Evolutionary conservation across 2,797 vertebrate genomes (phyloP), one percentile per base, ranked within the genome.

Genomic region (Danio kyathit): DNA sequence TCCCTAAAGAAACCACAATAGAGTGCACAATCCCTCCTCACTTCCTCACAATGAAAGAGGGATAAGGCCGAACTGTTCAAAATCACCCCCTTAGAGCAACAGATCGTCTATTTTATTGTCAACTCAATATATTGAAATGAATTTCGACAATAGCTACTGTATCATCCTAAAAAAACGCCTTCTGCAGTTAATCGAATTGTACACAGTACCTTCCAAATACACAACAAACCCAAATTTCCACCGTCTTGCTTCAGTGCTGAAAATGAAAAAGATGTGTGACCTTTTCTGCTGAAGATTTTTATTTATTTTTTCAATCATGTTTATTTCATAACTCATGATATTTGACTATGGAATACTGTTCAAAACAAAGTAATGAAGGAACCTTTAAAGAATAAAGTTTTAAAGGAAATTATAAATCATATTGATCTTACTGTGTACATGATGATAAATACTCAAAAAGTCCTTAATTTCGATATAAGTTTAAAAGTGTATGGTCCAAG

Each of bases 1-100:
- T 93, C 91, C 88, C 89, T 84, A 88, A 89, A 88, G 90, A 88
- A 88, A 88, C 87, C 88, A 93, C 92, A 94, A 94, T 91, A 79
- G 91, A 88, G 74, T 29, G 87, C 84, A 85, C 89, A 88, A 92
- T 93, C 81, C 76, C 87, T 90, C 88, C 88, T 89, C 21, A 67
- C 48, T 54, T 88, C 73, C 80, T 83, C 56, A 90, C 90, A 92
- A 91, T 57, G 61, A 84, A 67, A 59, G 29, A 74, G 21, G 74
- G 89, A 92, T 88, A 89, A 85, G 82, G 88, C 88, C 16, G 46
- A 64, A 61, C 80, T 90, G 91, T 91, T 92, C 89, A 87, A 89
- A 89, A 87, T 91, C 86, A 91, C 91, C 91, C 89, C 89, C 88
- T 80, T 86, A 82, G 86, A 86, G 85, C 59, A 44, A 86, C 88